Evolutionary conservation across 2,888 invertebrate genomes (phyloP), one percentile per base, ranked within the genome.

Genomic region (Lumbricus terrestris): DNA sequence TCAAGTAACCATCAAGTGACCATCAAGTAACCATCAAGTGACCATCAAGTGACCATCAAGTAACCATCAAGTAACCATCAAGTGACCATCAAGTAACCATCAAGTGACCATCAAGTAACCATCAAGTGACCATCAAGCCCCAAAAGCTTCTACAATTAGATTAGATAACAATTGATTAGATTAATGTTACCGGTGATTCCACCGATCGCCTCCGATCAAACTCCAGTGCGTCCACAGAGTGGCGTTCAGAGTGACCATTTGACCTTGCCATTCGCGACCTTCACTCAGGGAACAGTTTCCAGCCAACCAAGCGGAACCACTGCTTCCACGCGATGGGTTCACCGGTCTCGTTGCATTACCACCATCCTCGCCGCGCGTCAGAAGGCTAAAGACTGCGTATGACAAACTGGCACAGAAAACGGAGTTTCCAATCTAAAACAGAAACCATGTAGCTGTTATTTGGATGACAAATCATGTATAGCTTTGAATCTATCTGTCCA

Each of bases 331-430:
- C 16, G 34, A 85, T 20, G 18, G 35, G 69, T 69, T 69, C 69
- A 69, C 29, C 11, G 29, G 29, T n/a, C n/a, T 69, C 85, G 13
- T 35, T 35, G 85, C 34, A 85, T 15, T 16, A 69, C 29, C 69
- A 29, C 6, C 69, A 5, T n/a, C 69, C 69, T 69, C 11, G 34
- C 16, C n/a, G 11, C 85, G 8, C 16, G 37, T 37, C 34, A 85
- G 85, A 0, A 85, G 85, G 37, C 16, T 35, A 37, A 85, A 85
- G 85, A 85, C 34, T 34, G 35, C 34, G 29, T 34, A 85, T 6
- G 85, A 85, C 34, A 85, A 23, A 23, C 85, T 85, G 85, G 85
- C 35, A 85, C 85, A 85, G 85, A 85, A 85, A 8, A 85, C 85
- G 18, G 85, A 85, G 37, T 85, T 85, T 35, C 23, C 34, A 35